Evolutionary conservation across 2,888 invertebrate species (phyloP), one percentile per base, ranked within the genome.

Genomic region (Campoletis raptor): DNA sequence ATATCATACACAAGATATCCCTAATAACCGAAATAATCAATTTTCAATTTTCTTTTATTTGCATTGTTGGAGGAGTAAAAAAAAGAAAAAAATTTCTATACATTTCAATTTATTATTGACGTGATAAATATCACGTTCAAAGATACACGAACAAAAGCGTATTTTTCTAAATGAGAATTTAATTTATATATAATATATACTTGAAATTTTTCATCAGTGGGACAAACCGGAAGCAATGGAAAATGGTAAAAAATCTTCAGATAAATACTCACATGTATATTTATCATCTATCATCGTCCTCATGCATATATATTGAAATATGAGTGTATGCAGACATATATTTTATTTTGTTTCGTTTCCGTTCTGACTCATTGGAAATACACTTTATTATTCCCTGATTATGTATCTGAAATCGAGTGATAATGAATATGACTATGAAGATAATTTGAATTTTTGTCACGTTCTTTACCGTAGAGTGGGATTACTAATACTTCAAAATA

Each of bases 331-430:
- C 36, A 30, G 8, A 15, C 30, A n/a, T 36, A 52, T n/a, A 21
- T 54, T 54, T 54, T 7, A 10, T 21, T 37, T 10, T 54, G 9
- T 54, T 15, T 21, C 18, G 40, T 73, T 73, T 73, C 54, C 73
- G 54, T 57, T 73, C 73, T 73, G 54, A 73, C 21, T 73, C 73
- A 73, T 73, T 73, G 54, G 15, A 24, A 70, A 70, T 30, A 18
- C 24, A 1, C 18, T 7, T 18, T 37, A 57, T 40, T 73, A 21
- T 73, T 36, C 30, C 3, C 30, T 30, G 30, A 12, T 70, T 10
- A 40, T 12, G 21, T 18, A n/a, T 52, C 36, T 18, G 18, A 37
- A 52, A 72, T 36, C 30, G 15, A 36, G 52, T 52, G 52, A 52
- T 72, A 36, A 72, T 48, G 5, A 36, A 37, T 36, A 42, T 45